Evolutionary conservation across 2,113 vertebrate genomes (phyloP).

Genomic region (Chrysochloris asiatica): DNA sequence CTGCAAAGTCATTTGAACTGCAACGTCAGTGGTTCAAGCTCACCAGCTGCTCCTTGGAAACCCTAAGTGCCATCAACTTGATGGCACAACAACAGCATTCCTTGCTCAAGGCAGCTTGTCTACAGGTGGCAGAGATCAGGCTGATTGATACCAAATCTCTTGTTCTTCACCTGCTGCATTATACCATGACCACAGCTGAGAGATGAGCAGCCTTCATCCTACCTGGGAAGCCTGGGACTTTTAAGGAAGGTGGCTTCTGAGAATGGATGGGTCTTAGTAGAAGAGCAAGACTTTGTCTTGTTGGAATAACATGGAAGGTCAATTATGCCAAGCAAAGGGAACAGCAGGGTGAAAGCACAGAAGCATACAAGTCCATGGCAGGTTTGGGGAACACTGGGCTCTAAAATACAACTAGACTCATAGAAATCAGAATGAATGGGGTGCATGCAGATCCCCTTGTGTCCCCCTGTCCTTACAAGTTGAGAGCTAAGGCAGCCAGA

Average conservation of each 20-base stretch:
- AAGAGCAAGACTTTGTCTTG: too few species aligned
- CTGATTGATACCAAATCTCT: background rate
- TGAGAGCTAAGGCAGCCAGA: background rate
- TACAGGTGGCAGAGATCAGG: background rate
- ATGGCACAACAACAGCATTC: too few species aligned
- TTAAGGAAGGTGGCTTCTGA: background rate
- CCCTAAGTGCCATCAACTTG: too few species aligned
- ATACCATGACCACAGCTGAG: too few species aligned
- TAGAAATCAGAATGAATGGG: background rate
- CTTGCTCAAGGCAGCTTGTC: background rate
- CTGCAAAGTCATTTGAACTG: too few species aligned
- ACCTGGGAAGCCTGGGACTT: background rate
- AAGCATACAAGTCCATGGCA: too few species aligned
- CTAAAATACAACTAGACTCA: background rate
- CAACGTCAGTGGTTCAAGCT: too few species aligned
- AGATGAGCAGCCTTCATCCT: rapidly evolving
- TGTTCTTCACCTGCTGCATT: background rate
- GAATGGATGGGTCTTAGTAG: background rate
- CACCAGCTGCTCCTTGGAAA: too few species aligned
- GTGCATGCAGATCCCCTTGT: background rate
- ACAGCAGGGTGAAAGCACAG: too few species aligned
- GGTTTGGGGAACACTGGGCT: background rate
- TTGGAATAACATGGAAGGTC: too few species aligned
- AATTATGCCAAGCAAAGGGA: too few species aligned
- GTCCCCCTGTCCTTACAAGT: background rate